Percentiles rank a stretch among this genome's conserved stretches.
Evolutionary conservation across 2,888 invertebrate species (phyloP).

Genomic region (Sphecodes monilicornis): DNA sequence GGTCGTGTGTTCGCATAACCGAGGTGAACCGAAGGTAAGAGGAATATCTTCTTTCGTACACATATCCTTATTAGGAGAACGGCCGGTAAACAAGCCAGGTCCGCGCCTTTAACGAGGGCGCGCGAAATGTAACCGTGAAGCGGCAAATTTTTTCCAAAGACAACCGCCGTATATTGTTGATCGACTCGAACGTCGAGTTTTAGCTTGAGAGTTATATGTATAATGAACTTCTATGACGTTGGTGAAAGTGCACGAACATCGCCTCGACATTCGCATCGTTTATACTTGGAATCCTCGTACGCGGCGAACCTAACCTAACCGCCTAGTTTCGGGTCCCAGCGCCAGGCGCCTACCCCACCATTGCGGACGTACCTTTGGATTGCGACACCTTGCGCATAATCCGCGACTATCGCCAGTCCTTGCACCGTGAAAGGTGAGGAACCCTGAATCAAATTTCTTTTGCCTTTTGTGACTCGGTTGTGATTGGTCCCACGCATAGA

Average conservation of each 20-base stretch:
- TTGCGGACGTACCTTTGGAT: conserved; percentile 34
- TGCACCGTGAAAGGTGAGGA: neutral
- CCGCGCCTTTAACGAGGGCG: neutral
- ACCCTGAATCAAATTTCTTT: neutral
- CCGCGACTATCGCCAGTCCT: neutral
- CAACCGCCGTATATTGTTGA: neutral
- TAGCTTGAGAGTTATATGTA: neutral
- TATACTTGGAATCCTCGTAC: neutral
- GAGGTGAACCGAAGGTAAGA: conserved; percentile 45
- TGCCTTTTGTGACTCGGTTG: too few species aligned
- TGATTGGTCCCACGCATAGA: too few species aligned
- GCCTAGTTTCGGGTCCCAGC: conserved; percentile 29
- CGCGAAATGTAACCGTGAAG: neutral
- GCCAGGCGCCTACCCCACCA: conserved; percentile 26
- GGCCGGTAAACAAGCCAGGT: conserved; percentile 15
- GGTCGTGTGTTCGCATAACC: conserved; percentile 19
- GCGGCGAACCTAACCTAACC: conserved; percentile 46
- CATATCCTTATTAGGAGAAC: conserved; percentile 28
- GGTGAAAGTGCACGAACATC: conserved; percentile 57
- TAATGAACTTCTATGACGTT: neutral
- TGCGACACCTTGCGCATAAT: conserved; percentile 51
- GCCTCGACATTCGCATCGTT: conserved; percentile 21
- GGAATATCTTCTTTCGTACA: conserved; percentile 24
- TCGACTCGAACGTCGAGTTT: neutral
- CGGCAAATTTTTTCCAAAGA: neutral